phyloP scores from a whole-genome alignment of 1,140 invertebrate genomes.

The Lordiphosa collinella region DNA sequence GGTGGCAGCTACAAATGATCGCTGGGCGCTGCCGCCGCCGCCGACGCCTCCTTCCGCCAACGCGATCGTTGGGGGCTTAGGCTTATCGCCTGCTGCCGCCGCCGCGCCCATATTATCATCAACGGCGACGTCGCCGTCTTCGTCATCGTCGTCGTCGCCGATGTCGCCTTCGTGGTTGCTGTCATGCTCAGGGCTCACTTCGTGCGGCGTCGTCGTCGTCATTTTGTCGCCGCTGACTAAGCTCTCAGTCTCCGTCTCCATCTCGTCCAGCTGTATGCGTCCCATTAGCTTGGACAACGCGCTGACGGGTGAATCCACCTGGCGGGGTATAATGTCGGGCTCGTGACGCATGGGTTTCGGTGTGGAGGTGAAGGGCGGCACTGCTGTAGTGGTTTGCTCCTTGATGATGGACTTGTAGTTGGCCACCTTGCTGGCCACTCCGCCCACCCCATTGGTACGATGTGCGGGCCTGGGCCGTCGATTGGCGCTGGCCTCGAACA shows the following conservation, averaged over 20 bases:
- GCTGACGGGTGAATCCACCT: slow-evolving; percentile 44
- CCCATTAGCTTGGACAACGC: slow-evolving; percentile 37
- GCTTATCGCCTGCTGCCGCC: slow-evolving; percentile 82
- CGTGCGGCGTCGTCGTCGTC: slow-evolving; percentile 1
- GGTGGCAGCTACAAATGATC: slow-evolving; percentile 64
- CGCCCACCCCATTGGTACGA: slow-evolving; percentile 82
- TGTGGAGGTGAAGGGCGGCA: slow-evolving; percentile 45
- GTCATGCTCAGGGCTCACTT: slow-evolving; percentile 18
- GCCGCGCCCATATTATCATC: slow-evolving; percentile 69
- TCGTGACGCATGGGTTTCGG: slow-evolving; percentile 32
- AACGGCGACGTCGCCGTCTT: slow-evolving; percentile 33
- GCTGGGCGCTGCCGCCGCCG: slow-evolving; percentile 15
- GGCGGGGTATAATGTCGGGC: slow-evolving; percentile 57
- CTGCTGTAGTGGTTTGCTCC: slow-evolving; percentile 79
- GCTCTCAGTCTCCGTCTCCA: slow-evolving; percentile 5
- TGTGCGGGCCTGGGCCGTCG: slow-evolving; percentile 76
- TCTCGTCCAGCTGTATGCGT: slow-evolving; percentile 43
- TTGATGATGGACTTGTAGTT: slow-evolving; percentile 85
- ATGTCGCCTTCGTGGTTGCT: slow-evolving; percentile 9
- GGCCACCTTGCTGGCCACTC: slow-evolving; percentile 84
- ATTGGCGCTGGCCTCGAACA: slow-evolving; percentile 88
- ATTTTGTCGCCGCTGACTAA: slow-evolving; percentile 21
- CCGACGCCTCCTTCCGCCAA: slow-evolving; percentile 31
- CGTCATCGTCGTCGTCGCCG: slow-evolving; percentile 13
- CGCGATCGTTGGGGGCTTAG: slow-evolving; percentile 79